Evolutionary conservation across 2,888 invertebrate species (phyloP).

Genomic region (Brenthis hecate): DNA sequence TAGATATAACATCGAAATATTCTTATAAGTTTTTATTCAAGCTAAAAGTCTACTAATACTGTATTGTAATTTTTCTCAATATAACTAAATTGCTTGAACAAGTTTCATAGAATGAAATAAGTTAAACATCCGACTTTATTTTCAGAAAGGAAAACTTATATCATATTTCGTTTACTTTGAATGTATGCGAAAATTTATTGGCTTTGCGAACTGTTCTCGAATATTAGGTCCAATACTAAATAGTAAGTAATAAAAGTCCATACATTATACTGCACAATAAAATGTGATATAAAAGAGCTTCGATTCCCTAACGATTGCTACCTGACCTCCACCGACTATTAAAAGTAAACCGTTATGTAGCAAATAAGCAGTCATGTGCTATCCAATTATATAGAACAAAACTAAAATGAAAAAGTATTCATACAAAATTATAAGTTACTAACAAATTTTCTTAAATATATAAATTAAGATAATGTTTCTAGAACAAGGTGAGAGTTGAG

Average conservation of each 20-base stretch:
- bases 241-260: background rate
- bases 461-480: constrained; percentile 37
- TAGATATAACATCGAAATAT: background rate
- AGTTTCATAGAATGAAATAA: constrained; percentile 13
- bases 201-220: background rate
- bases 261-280: background rate
- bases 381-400: constrained; percentile 20
- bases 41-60: background rate
- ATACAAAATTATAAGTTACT: constrained; percentile 26
- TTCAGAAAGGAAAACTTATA: constrained; percentile 22
- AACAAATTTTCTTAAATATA: constrained; percentile 32
- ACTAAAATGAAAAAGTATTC: constrained; percentile 16
- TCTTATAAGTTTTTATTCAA: too few species aligned
- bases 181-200: background rate
- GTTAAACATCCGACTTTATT: constrained; percentile 26
- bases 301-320: constrained; percentile 20
- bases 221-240: background rate
- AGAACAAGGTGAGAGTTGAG: constrained; percentile 40
- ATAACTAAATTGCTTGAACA: background rate
- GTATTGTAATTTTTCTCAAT: background rate
- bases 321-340: constrained; percentile 25
- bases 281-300: constrained; percentile 16
- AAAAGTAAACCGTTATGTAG: constrained; percentile 20
- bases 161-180: constrained; percentile 23
- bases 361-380: background rate